Base-by-base conservation (phyloP, 2,113 vertebrate genomes). In the Lepus timidus region DNA sequence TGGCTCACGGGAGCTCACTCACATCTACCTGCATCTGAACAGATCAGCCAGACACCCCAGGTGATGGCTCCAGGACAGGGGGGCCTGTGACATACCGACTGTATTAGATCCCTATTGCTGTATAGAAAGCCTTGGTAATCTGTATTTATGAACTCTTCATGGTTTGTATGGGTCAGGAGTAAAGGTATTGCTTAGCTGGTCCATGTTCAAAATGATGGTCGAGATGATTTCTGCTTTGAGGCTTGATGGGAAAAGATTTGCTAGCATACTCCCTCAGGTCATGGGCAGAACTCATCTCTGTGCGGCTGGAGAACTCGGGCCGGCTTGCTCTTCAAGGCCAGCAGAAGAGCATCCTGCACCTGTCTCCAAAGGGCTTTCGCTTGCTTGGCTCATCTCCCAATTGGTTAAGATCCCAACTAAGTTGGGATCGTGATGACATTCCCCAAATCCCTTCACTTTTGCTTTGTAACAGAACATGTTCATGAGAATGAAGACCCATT, bases 271-370 rank as follows among this genome's bases (percentile, higher is more conserved):
- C 31, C 70, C 25, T 39, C 39, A 0, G 2, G 31, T 10, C 17
- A 4, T 31, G 44, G 23, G 12, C 3, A 27, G n/a, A 39, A 13
- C 31, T 52, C 14, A 2, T 12, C 39, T 25, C 4, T 9, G 3
- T 0, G 14, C 5, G n/a, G 22, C 51, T n/a, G n/a, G 2, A 5
- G 49, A 58, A 19, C 13, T 31, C 29, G 2, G 1, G 44, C 5
- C 0, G 1, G 4, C 17, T 55, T 14, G 9, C 55, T 90, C 31
- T 73, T 67, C 3, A 20, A 33, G 58, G 29, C 0, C 39, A 49
- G 0, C 31, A 17, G 13, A 17, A 51, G 7, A 12, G 1, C 1
- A 1, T 25, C 10, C 1, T 2, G 14, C 9, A 2, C 16, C 17
- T 31, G 9, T 36, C 25, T 17, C 75, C 39, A 39, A 17, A n/a